A percentile compares a stretch with the other conserved stretches of the same genome.
Conservation (phyloP, 2,888 invertebrate genomes). For the Archips xylosteana region DNA sequence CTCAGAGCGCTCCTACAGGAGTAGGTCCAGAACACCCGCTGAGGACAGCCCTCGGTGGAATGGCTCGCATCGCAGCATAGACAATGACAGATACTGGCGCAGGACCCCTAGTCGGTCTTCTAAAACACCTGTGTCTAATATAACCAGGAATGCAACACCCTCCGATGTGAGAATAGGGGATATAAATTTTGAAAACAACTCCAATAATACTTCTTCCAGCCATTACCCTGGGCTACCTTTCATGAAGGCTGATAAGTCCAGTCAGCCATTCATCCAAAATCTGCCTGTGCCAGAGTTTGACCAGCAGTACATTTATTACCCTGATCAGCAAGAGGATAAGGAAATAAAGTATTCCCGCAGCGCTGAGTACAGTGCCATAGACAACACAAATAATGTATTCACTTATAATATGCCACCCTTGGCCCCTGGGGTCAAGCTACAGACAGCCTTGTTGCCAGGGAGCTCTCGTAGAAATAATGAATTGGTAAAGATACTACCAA, state of each 20-base stretch:
- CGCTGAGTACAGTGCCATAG: conserved; percentile 71
- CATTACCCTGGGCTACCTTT: conserved; percentile 61
- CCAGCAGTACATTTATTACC: conserved; percentile 68
- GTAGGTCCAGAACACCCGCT: conserved; percentile 73
- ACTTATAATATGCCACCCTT: conserved; percentile 63
- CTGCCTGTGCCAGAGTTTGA: conserved; percentile 65
- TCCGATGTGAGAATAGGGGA: conserved; percentile 68
- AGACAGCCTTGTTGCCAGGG: conserved; percentile 55
- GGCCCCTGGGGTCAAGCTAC: conserved; percentile 60
- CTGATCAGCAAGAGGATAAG: conserved; percentile 72
- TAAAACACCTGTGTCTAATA: conserved; percentile 60
- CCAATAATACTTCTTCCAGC: conserved; percentile 49
- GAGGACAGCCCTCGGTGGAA: conserved; percentile 72
- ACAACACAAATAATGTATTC: conserved; percentile 62
- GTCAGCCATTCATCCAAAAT: conserved; percentile 61
- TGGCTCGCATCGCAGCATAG: conserved; percentile 61
- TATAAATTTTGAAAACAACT: conserved; percentile 67
- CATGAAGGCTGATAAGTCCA: conserved; percentile 70
- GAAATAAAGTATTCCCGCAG: conserved; percentile 79
- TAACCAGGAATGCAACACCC: conserved; percentile 66
- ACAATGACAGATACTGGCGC: conserved; percentile 76
- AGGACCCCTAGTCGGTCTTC: conserved; percentile 72
- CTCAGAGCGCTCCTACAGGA: conserved; percentile 75
- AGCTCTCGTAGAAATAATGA: conserved; percentile 63
- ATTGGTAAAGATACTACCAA: conserved; percentile 69